Percentiles rank a stretch among this genome's conserved stretches.
These are phyloP conservation scores for Podargus strigoides DNA, from an alignment of 2,797 vertebrate species.

Conservation along the genomic window DNA sequence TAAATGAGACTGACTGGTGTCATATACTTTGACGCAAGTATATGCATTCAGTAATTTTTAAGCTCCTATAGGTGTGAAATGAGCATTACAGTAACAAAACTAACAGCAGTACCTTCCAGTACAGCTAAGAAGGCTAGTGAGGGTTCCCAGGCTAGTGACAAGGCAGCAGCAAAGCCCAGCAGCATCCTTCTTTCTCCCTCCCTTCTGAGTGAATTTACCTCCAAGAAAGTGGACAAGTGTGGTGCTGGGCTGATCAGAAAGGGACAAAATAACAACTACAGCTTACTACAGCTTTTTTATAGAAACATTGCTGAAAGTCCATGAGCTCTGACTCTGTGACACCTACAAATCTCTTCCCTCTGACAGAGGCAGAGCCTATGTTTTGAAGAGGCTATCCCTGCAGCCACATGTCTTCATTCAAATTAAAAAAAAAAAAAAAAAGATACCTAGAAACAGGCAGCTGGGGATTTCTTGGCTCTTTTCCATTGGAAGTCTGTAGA, in stretches of 20 bases:
- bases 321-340: neutral
- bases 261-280: neutral
- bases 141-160: neutral
- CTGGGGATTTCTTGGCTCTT: neutral
- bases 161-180: neutral
- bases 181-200: neutral
- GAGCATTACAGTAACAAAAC: neutral
- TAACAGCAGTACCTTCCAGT: neutral
- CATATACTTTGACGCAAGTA: neutral
- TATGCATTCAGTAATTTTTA: neutral
- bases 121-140: neutral
- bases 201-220: neutral
- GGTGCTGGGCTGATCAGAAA: neutral
- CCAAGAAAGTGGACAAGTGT: neutral
- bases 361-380: neutral
- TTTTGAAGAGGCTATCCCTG: neutral
- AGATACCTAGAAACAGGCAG: neutral
- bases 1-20: neutral
- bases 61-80: neutral
- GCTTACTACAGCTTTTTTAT: neutral
- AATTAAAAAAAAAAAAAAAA: neutral
- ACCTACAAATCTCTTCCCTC: neutral
- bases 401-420: neutral
- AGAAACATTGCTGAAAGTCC: neutral
- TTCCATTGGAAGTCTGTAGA: neutral